Evolutionary conservation across 1,140 invertebrate genomes (phyloP), one percentile per base, ranked within the genome.

Genomic region (Sycobia sp.): DNA sequence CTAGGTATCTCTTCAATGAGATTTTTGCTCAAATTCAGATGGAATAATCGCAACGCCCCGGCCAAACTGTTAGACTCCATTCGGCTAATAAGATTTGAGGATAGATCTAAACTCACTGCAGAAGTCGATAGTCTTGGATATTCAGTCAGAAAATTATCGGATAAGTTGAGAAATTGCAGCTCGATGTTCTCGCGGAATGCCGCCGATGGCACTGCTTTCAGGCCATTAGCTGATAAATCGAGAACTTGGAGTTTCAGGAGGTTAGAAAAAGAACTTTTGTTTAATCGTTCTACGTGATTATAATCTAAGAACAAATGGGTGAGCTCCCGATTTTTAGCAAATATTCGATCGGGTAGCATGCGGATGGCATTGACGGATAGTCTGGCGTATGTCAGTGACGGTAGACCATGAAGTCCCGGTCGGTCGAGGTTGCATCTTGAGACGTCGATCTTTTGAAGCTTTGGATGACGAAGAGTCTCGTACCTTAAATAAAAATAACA

Each of bases 351-450:
- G 25, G 78, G 79, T 4, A 91, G 70, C 1, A 76, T 72, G 55
- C 82, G 76, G 32, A 91, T 82, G 61, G 83, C 77, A 61, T 90
- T 91, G 3, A 84, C 82, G 13, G 84, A 84, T 20, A 90, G 70
- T 38, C 84, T 77, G 11, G 84, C 82, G 51, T 81, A 81, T 20
- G 77, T 81, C 8, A 90, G 69, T 67, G 82, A 82, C 13, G 86
- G 86, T 50, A 90, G 78, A n/a, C 85, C 85, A 46, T 83, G 81
- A 2, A 87, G 67, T 62, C 85, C 86, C 3, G 87, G 82, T 47
- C 80, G 75, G 63, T 88, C 84, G 36, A 90, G 74, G 69, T 86
- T 89, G 69, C 88, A 90, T 47, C 82, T 83, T 2, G 88, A 87
- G 4, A 87, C 79, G 67, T 90, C 88, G 36, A 90, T 69, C 47